A percentile compares a stretch with the other conserved stretches of the same genome.
Evolutionary conservation across 2,888 invertebrate genomes (phyloP).

Genomic region (Eupithecia abbreviata): DNA sequence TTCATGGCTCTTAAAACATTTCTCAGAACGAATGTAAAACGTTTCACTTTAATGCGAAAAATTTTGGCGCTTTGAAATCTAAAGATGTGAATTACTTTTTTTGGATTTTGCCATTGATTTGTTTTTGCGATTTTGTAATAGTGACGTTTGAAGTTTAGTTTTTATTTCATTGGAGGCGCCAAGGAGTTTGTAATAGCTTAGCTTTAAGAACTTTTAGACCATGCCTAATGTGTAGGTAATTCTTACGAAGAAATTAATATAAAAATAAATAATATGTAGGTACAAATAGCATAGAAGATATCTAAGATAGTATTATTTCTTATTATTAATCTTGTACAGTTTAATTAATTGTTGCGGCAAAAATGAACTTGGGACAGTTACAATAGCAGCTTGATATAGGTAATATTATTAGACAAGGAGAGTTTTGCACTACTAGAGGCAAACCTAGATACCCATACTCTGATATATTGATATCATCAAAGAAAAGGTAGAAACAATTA

Average conservation of each 20-base stretch:
- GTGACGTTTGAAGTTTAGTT: neutral
- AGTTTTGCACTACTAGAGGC: no score
- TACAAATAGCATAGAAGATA: no score
- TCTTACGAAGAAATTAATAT: neutral
- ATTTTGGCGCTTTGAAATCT: constrained; percentile 60
- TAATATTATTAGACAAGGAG: neutral
- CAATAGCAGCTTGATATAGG: constrained; percentile 8
- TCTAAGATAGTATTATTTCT: no score
- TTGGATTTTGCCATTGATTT: neutral
- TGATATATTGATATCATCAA: no score
- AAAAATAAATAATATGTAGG: no score
- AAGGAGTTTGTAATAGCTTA: neutral
- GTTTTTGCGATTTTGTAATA: neutral
- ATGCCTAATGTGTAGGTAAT: neutral
- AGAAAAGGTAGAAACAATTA: no score
- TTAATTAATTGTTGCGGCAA: constrained; percentile 35
- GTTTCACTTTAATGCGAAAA: constrained; percentile 59
- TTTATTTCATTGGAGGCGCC: neutral
- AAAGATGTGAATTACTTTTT: constrained; percentile 26
- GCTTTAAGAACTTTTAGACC: neutral
- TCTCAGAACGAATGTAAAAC: constrained; percentile 48
- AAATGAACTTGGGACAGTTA: constrained; percentile 21
- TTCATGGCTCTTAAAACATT: constrained; percentile 59
- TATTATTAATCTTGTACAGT: no score
- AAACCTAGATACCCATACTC: no score